These are phyloP conservation scores for Ectropis crepuscularia DNA, from an alignment of 2,888 invertebrate genomes.

Conservation along the genomic window DNA sequence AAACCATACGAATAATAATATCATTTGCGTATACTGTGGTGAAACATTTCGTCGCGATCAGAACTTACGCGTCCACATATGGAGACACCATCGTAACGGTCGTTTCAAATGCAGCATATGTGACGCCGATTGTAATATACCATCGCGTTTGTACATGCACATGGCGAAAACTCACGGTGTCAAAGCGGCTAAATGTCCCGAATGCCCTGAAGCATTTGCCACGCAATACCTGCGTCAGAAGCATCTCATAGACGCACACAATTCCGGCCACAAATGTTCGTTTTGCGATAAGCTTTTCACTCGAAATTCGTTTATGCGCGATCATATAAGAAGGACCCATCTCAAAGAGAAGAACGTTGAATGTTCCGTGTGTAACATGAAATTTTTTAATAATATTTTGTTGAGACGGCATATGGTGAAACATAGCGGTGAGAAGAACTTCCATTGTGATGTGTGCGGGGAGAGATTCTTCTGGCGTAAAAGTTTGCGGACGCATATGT, in stretches of 20 bases:
- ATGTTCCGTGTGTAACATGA: constrained; percentile 75
- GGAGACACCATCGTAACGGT: constrained; percentile 76
- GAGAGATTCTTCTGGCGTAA: constrained; percentile 86
- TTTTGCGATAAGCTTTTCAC: constrained; percentile 76
- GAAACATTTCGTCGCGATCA: constrained; percentile 76
- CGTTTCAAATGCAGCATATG: constrained; percentile 75
- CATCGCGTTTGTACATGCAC: constrained; percentile 76
- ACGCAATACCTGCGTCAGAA: constrained; percentile 81
- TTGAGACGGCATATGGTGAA: constrained; percentile 75
- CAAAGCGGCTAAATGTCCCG: constrained; percentile 75
- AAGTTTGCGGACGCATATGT: constrained; percentile 85
- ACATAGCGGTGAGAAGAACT: constrained; percentile 82
- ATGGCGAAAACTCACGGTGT: constrained; percentile 78
- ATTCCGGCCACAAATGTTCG: constrained; percentile 74
- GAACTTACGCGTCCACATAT: constrained; percentile 74
- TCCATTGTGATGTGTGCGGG: constrained; percentile 86
- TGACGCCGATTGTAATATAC: constrained; percentile 73
- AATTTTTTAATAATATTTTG: constrained; percentile 76
- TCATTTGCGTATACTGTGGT: constrained; percentile 78
- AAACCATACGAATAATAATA: constrained; percentile 75
- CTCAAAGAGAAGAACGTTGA: constrained; percentile 77
- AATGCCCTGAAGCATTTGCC: constrained; percentile 76
- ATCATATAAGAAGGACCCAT: constrained; percentile 73
- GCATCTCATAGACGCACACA: constrained; percentile 82
- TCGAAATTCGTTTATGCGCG: constrained; percentile 72